Percentiles rank a stretch among this genome's conserved stretches.
These are phyloP conservation scores for Papilio gigon DNA, from an alignment of 2,888 invertebrate species.

Conservation along the genomic window DNA sequence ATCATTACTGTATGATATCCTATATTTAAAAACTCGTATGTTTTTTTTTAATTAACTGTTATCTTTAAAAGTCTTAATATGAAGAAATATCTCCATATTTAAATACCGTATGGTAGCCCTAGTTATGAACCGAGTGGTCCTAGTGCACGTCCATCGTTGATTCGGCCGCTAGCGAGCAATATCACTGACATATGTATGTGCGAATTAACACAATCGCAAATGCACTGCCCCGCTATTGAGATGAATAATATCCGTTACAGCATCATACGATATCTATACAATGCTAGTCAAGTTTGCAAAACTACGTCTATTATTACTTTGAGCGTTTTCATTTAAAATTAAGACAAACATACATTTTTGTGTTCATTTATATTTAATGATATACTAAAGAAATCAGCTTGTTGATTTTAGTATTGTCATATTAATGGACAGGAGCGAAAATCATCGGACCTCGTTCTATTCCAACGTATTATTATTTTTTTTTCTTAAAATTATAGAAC, in stretches of 20 bases:
- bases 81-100: not conserved
- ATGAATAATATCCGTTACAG: conserved; percentile 36
- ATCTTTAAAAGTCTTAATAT: too few relatives aligned
- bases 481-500: too few relatives aligned
- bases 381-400: too few relatives aligned
- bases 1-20: too few relatives aligned
- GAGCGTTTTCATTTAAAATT: not conserved
- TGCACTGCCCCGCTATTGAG: conserved; percentile 32
- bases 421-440: too few relatives aligned
- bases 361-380: not conserved
- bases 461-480: too few relatives aligned
- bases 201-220: conserved; percentile 34
- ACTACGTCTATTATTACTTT: conserved; percentile 9
- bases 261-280: conserved; percentile 33
- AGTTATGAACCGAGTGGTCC: conserved; percentile 15
- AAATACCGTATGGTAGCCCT: conserved; percentile 4
- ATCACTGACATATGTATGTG: conserved; percentile 26
- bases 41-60: too few relatives aligned
- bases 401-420: too few relatives aligned
- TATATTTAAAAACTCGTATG: too few relatives aligned
- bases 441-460: too few relatives aligned
- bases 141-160: conserved; percentile 39
- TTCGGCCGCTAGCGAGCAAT: conserved; percentile 39
- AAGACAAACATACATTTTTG: not conserved
- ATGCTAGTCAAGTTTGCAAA: not conserved